phyloP scores from a whole-genome alignment of 2,113 vertebrate genomes.

The Chaetodon auriga region DNA sequence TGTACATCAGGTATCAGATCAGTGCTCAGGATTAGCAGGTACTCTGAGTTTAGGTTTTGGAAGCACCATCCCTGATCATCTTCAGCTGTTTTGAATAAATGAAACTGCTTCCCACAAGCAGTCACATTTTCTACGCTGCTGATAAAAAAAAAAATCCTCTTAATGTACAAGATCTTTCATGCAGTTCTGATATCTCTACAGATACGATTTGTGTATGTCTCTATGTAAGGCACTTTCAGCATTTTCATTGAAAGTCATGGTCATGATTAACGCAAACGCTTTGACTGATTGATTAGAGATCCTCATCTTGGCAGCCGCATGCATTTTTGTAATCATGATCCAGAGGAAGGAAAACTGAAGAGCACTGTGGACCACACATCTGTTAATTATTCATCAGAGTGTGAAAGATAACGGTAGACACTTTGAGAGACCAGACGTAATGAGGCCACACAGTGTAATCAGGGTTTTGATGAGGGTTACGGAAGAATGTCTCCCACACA shows the following conservation, averaged over 20 bases:
- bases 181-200: neutral
- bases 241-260: no score
- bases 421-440: constrained; percentile 50
- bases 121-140: neutral
- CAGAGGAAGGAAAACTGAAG: neutral
- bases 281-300: neutral
- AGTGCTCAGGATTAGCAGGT: no score
- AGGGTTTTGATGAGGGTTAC: constrained; percentile 65
- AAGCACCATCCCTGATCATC: no score
- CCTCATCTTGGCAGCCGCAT: neutral
- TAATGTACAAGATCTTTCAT: neutral
- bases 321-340: constrained; percentile 18
- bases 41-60: no score
- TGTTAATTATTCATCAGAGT: constrained; percentile 48
- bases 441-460: constrained; percentile 57
- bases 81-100: no score
- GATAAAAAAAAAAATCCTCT: neutral
- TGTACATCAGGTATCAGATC: no score
- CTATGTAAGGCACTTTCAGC: neutral
- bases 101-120: no score
- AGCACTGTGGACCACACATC: neutral
- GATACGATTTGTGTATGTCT: neutral
- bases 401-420: constrained; percentile 37
- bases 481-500: constrained; percentile 36
- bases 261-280: neutral